Percentiles rank a stretch among this genome's conserved stretches.
These are phyloP conservation scores for Drosophila prosaltans DNA, from an alignment of 1,140 invertebrate species.

Conservation along the genomic window DNA sequence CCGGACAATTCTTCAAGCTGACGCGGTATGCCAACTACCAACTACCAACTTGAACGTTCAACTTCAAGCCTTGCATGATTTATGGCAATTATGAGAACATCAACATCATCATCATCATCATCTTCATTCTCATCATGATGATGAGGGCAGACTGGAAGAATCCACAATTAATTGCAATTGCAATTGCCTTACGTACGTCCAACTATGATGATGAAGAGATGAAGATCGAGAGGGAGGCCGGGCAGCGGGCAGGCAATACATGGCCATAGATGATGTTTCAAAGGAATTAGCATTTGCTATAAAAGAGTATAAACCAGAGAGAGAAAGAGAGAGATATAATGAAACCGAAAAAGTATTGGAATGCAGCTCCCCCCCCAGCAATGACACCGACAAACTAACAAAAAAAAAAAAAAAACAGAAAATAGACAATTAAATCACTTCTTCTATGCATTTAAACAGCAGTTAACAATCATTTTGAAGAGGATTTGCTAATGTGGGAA, in stretches of 20 bases:
- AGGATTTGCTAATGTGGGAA: background rate
- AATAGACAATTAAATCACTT: background rate
- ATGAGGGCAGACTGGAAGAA: slow-evolving; percentile 47
- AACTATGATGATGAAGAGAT: slow-evolving; percentile 30
- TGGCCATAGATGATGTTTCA: background rate
- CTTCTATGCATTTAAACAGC: background rate
- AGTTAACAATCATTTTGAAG: background rate
- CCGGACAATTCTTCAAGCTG: slow-evolving; percentile 21
- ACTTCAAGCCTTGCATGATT: slow-evolving; percentile 74
- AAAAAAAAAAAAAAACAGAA: background rate
- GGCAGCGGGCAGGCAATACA: too few species aligned
- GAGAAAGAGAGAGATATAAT: background rate
- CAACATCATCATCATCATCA: slow-evolving; percentile 13
- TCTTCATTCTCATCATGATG: slow-evolving; percentile 43
- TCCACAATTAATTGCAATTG: slow-evolving; percentile 59
- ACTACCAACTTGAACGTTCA: slow-evolving; percentile 46
- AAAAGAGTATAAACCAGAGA: background rate
- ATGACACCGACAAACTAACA: background rate
- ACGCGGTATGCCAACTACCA: slow-evolving; percentile 23
- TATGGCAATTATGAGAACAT: slow-evolving; percentile 74
- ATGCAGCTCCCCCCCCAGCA: background rate
- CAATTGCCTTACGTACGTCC: slow-evolving; percentile 26
- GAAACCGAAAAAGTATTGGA: background rate
- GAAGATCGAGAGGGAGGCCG: background rate
- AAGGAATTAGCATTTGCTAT: slow-evolving; percentile 8